These are phyloP conservation scores for Uloborus diversus DNA, from an alignment of 1,140 invertebrate genomes.

Conservation along the genomic window DNA sequence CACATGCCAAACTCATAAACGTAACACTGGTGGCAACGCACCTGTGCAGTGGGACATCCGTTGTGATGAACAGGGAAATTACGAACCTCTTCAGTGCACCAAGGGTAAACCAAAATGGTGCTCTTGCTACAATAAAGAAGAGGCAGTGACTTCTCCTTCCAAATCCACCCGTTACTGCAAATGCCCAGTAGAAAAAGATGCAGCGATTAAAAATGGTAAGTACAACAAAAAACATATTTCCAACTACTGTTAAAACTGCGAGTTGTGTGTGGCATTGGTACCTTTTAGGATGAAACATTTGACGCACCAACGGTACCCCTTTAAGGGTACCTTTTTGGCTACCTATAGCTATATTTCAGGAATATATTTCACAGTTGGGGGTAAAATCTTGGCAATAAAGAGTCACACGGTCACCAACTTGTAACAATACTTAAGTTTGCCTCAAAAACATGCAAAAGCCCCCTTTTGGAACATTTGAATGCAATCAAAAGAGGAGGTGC, in stretches of 20 bases:
- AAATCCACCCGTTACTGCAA: conserved; percentile 13
- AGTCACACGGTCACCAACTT: too few species aligned
- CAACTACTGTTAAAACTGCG: neutral
- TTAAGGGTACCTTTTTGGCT: neutral
- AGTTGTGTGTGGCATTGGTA: neutral
- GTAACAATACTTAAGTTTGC: too few species aligned
- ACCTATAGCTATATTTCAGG: neutral
- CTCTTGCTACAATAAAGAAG: conserved; percentile 23
- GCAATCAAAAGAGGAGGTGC: too few species aligned
- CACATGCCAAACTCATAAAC: conserved; percentile 23
- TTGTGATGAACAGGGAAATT: conserved; percentile 40
- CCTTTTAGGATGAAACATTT: neutral
- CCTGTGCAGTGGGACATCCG: conserved; percentile 32
- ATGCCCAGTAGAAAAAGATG: conserved; percentile 5
- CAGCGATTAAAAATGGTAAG: neutral
- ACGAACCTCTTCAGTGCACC: conserved; percentile 44
- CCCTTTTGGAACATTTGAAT: too few species aligned
- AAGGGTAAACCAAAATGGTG: conserved; percentile 36
- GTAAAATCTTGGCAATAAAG: too few species aligned
- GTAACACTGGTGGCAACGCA: neutral
- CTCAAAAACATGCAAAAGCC: too few species aligned
- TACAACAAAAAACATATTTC: neutral
- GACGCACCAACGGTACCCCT: too few species aligned
- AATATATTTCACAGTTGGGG: neutral
- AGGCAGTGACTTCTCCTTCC: conserved; percentile 12